Evolutionary conservation across 2,113 vertebrate genomes (phyloP).

Genomic region (Passer montanus): DNA sequence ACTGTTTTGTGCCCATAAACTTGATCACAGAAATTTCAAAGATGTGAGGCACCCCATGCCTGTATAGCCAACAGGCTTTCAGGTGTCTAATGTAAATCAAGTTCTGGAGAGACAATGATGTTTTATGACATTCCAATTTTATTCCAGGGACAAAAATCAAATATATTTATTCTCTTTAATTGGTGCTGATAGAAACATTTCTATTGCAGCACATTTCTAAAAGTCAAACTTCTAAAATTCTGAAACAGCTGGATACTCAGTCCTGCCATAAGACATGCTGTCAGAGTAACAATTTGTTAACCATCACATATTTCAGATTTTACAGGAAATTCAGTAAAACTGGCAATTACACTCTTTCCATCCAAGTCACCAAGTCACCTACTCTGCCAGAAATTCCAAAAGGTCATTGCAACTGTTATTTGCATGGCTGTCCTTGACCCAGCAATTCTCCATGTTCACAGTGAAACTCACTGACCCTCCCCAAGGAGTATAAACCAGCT

Average conservation of each 20-base stretch:
- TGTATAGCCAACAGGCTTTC: background rate
- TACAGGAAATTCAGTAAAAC: background rate
- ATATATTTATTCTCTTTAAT: background rate
- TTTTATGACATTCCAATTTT: background rate
- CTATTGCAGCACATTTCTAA: background rate
- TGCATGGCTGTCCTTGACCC: background rate
- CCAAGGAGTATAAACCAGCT: background rate
- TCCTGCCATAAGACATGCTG: background rate
- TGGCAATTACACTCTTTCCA: background rate
- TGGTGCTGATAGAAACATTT: background rate
- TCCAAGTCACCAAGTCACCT: fast-evolving
- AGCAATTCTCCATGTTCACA: fast-evolving
- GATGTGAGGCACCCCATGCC: background rate
- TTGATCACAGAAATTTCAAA: background rate
- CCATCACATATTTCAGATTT: background rate
- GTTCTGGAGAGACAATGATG: background rate
- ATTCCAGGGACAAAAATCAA: background rate
- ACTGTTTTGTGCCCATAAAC: background rate
- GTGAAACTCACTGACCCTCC: background rate
- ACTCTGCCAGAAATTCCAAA: background rate
- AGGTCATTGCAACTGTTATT: background rate
- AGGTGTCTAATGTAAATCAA: background rate
- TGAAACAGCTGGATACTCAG: fast-evolving
- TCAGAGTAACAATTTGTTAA: background rate
- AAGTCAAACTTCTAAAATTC: background rate